Conservation (phyloP, 2,113 vertebrate species). For the Mohoua ochrocephala region DNA sequence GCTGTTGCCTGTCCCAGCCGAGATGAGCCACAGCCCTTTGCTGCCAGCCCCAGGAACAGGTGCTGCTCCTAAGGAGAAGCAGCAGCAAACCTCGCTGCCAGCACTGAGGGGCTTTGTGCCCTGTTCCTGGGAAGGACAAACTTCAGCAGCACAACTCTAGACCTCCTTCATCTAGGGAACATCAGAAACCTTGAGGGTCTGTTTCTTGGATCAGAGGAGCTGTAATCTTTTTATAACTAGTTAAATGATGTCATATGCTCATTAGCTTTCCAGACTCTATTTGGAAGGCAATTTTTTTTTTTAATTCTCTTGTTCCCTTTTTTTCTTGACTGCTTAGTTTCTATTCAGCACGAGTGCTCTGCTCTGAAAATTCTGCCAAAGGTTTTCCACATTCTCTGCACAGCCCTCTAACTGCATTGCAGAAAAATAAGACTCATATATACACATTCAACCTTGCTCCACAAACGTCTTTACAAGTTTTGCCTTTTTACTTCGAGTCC, state of each 20-base stretch:
- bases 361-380: slow-evolving; percentile 61
- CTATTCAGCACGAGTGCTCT: slow-evolving; percentile 55
- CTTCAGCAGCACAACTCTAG: not conserved
- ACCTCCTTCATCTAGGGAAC: not conserved
- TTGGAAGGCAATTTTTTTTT: slow-evolving; percentile 51
- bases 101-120: not conserved
- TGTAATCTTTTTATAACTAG: slow-evolving; percentile 53
- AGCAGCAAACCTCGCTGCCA: rapidly evolving
- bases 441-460: slow-evolving; percentile 46
- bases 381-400: slow-evolving; percentile 66
- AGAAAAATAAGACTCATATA: slow-evolving; percentile 60
- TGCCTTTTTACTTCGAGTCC: slow-evolving; percentile 28
- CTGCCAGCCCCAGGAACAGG: not conserved
- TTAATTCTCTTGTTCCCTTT: slow-evolving; percentile 36
- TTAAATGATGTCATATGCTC: slow-evolving; percentile 59
- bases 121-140: not conserved
- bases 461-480: slow-evolving; percentile 54
- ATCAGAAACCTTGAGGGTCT: slow-evolving; percentile 39
- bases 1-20: not conserved
- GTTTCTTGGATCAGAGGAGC: slow-evolving; percentile 27
- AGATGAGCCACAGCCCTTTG: not conserved
- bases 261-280: slow-evolving; percentile 61
- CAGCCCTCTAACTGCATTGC: slow-evolving; percentile 65
- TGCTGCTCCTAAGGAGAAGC: not conserved
- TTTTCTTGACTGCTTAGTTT: slow-evolving; percentile 60